phyloP scores from a whole-genome alignment of 1,140 invertebrate species.

The Scaptomyza montana region DNA sequence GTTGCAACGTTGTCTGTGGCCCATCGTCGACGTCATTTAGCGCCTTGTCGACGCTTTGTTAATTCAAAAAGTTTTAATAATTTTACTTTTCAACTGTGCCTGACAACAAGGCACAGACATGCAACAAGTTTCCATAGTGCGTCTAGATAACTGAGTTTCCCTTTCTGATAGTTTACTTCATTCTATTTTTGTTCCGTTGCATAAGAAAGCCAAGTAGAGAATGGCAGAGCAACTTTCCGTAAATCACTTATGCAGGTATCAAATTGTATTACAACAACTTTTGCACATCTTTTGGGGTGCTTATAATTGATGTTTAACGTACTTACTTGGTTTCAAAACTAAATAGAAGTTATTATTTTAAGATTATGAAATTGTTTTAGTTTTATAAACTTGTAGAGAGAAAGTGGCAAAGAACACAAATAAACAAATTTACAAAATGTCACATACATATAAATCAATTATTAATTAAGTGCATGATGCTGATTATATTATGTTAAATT shows the following conservation, averaged over 20 bases:
- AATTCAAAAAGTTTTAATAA: constrained; percentile 77
- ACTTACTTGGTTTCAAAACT: neutral
- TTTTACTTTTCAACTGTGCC: constrained; percentile 62
- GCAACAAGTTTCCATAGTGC: constrained; percentile 57
- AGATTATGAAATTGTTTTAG: neutral
- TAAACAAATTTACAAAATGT: too few species aligned
- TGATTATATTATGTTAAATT: too few species aligned
- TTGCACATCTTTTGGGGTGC: neutral
- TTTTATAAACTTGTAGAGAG: too few species aligned
- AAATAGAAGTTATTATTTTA: neutral
- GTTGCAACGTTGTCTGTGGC: constrained; percentile 21
- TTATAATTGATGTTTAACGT: neutral
- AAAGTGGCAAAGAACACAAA: too few species aligned
- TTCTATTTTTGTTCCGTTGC: constrained; percentile 8
- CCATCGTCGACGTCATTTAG: constrained; percentile 59
- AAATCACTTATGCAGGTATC: constrained; percentile 13
- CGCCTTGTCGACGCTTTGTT: constrained; percentile 59
- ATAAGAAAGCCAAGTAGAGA: neutral
- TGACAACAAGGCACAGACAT: constrained; percentile 23
- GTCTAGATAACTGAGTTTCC: neutral
- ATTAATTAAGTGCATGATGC: too few species aligned
- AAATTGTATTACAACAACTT: constrained; percentile 3
- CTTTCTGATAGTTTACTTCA: constrained; percentile 8
- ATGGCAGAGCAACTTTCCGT: constrained; percentile 1
- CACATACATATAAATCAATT: neutral